These are phyloP conservation scores for Monomorium pharaonis DNA, from an alignment of 1,140 invertebrate genomes.

Conservation along the genomic window DNA sequence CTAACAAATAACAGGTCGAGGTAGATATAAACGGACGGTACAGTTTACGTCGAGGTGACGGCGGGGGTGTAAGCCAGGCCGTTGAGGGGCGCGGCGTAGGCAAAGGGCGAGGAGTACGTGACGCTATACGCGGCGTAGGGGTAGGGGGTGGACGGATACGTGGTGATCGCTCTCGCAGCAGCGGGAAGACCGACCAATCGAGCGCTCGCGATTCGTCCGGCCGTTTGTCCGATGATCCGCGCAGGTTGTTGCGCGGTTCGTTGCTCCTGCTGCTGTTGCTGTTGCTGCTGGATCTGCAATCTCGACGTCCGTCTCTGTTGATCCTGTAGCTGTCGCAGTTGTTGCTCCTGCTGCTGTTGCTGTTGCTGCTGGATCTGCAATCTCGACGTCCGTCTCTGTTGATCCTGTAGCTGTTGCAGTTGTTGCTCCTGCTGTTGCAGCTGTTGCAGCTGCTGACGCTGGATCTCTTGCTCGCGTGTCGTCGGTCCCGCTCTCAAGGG, in stretches of 20 bases:
- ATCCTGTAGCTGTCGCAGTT: slow-evolving; percentile 25
- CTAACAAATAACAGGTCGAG: slow-evolving; percentile 22
- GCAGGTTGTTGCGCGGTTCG: slow-evolving; percentile 18
- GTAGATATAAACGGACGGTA: background rate
- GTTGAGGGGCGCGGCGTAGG: slow-evolving; percentile 74
- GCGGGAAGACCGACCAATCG: slow-evolving; percentile 64
- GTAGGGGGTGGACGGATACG: slow-evolving; percentile 79
- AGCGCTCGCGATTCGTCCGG: slow-evolving; percentile 21
- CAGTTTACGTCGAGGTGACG: slow-evolving; percentile 71
- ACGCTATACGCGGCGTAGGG: slow-evolving; percentile 75
- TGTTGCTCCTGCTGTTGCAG: slow-evolving; percentile 27
- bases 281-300: slow-evolving; percentile 27
- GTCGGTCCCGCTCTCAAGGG: slow-evolving; percentile 48
- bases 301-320: slow-evolving; percentile 27
- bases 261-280: slow-evolving; percentile 33
- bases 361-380: slow-evolving; percentile 30
- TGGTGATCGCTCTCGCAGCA: slow-evolving; percentile 62
- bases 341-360: slow-evolving; percentile 35
- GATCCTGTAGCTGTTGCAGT: slow-evolving; percentile 24
- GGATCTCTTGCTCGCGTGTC: slow-evolving; percentile 44
- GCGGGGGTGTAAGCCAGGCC: slow-evolving; percentile 76
- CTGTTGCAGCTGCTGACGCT: slow-evolving; percentile 49
- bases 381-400: slow-evolving; percentile 26
- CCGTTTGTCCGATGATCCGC: slow-evolving; percentile 36
- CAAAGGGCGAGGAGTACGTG: slow-evolving; percentile 79